phyloP scores from a whole-genome alignment of 2,888 invertebrate species.

The Zygothrica quintamaculata region DNA sequence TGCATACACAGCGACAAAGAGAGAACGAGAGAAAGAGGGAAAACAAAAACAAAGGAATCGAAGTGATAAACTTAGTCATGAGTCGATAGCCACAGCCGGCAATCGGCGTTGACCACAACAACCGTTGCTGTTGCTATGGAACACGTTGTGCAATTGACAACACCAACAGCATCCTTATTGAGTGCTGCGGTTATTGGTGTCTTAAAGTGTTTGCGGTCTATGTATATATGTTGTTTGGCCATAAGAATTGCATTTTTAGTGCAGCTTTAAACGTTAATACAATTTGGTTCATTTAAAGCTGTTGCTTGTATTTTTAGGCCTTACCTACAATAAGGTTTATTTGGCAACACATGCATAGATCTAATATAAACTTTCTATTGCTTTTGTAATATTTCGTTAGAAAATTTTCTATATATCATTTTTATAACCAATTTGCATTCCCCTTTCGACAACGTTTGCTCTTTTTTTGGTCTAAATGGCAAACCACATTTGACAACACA shows the following conservation, averaged over 20 bases:
- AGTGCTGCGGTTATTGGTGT: constrained; percentile 48
- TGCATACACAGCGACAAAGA: no score
- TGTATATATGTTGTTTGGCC: background rate
- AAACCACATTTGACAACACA: constrained; percentile 2
- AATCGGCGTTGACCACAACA: constrained; percentile 47
- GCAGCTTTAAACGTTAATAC: constrained; percentile 55
- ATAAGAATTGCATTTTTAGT: constrained; percentile 25
- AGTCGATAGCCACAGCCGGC: constrained; percentile 52
- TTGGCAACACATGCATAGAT: background rate
- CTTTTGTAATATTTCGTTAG: no score
- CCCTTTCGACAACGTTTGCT: background rate
- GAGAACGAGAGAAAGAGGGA: no score
- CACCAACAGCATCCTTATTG: constrained; percentile 20
- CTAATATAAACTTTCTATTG: background rate
- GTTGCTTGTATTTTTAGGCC: constrained; percentile 41
- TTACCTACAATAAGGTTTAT: constrained; percentile 13
- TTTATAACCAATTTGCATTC: background rate
- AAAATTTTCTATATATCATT: no score
- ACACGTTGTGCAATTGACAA: constrained; percentile 49
- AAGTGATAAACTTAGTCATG: constrained; percentile 54
- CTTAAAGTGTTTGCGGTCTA: constrained; percentile 47
- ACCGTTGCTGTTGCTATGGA: constrained; percentile 20
- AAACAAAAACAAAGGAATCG: constrained; percentile 20
- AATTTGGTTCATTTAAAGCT: constrained; percentile 29
- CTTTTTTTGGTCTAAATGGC: background rate